Base-by-base conservation (phyloP, 2,888 invertebrate genomes). In the Seira musarum region DNA sequence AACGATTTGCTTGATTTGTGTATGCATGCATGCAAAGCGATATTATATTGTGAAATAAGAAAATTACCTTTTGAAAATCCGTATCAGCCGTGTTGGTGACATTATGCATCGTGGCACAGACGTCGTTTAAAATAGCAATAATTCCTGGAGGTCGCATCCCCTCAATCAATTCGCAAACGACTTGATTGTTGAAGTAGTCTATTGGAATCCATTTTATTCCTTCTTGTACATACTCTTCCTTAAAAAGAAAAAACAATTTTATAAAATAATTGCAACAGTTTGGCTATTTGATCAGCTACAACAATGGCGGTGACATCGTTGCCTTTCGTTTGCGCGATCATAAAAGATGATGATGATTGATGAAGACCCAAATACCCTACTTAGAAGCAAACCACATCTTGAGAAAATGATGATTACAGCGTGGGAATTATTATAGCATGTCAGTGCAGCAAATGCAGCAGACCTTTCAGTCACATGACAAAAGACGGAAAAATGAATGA, bases 81-180 rank as follows among this genome's bases (percentile, higher is more conserved):
- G 89, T 87, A 87, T 93, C 93, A 1, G 92, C 92, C 0, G 92
- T 92, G 66, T 91, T 91, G 13, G 91, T 90, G 70, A 93, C 93
- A 2, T 92, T 92, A 88, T 93, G 93, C 88, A 93, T 90, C 40
- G 93, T 93, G 6, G 93, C 92, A 88, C 93, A 93, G 0, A 93
- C 91, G 88, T 93, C 93, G 87, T 93, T 93, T 67, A 93, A 88
- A 6, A 93, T 89, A 85, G 91, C 90, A 89, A 93, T 92, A 66
- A 93, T 90, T 67, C 93, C 93, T 0, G 92, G 92, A 2, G 92
- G 92, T 46, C 90, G 90, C 87, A 91, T 91, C 40, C 89, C 90
- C 88, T 93, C 93, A 70, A 93, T 92, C 83, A 93, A 88, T 85
- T 93, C 93, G 87, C 93, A 93, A 6, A 93, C 93, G 67, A 93